Conservation (phyloP, 2,113 vertebrate genomes). For the Myrmecobius fasciatus region DNA sequence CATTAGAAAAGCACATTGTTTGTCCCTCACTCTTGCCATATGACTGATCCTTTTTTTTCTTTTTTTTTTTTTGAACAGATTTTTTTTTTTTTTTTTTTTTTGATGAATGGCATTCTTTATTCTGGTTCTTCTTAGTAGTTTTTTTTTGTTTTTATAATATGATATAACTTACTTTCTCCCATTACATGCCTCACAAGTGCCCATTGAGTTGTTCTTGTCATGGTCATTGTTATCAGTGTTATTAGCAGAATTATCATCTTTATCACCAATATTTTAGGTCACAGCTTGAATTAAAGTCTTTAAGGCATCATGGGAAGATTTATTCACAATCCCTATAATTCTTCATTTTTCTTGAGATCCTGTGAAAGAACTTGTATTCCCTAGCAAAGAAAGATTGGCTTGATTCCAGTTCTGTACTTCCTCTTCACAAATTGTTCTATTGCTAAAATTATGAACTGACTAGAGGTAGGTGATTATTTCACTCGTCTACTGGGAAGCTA, state of each 20-base stretch:
- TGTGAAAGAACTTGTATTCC: slow-evolving; percentile 2
- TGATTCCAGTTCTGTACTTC: background rate
- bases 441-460: background rate
- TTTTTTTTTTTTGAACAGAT: background rate
- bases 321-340: slow-evolving; percentile 6
- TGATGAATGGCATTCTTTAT: background rate
- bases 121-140: background rate
- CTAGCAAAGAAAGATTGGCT: slow-evolving; percentile 33
- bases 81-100: background rate
- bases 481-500: background rate
- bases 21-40: background rate
- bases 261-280: slow-evolving; percentile 39
- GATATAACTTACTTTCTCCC: background rate
- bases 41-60: background rate
- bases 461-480: background rate
- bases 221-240: background rate
- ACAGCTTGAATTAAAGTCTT: slow-evolving; percentile 21
- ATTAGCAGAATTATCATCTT: background rate
- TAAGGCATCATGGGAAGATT: background rate
- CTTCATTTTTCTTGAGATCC: slow-evolving; percentile 13
- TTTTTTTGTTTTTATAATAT: background rate
- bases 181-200: background rate
- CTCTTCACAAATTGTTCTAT: background rate
- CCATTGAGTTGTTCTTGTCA: background rate
- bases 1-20: background rate